phyloP scores from a whole-genome alignment of 2,797 vertebrate genomes.

The Molossus molossus region DNA sequence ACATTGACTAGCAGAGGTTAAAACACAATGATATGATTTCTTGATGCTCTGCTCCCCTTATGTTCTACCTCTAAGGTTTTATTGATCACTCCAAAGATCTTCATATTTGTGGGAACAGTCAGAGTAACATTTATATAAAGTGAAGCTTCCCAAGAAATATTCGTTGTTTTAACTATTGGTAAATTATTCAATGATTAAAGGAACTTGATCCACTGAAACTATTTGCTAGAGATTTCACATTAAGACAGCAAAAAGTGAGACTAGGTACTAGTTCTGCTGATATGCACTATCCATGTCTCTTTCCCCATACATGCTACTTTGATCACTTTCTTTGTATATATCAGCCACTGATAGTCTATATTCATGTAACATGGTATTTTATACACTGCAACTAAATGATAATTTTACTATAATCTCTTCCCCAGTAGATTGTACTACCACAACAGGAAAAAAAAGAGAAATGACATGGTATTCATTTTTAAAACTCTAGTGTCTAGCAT shows the following conservation, averaged over 20 bases:
- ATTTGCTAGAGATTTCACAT: constrained; percentile 15
- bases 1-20: neutral
- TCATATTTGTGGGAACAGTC: neutral
- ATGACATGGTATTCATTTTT: neutral
- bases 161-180: neutral
- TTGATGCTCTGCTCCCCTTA: neutral
- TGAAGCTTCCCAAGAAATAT: neutral
- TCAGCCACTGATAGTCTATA: neutral
- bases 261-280: neutral
- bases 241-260: neutral
- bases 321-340: neutral
- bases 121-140: neutral
- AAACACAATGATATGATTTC: neutral
- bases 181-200: constrained; percentile 39
- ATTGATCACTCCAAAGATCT: neutral
- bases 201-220: neutral
- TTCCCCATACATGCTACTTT: neutral
- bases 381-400: neutral
- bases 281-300: neutral
- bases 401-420: neutral
- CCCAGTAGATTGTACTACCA: neutral
- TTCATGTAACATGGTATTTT: neutral
- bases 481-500: neutral
- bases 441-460: neutral
- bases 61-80: neutral